Evolutionary conservation across 2,113 vertebrate genomes (phyloP).

Genomic region (Oncorhynchus mykiss): DNA sequence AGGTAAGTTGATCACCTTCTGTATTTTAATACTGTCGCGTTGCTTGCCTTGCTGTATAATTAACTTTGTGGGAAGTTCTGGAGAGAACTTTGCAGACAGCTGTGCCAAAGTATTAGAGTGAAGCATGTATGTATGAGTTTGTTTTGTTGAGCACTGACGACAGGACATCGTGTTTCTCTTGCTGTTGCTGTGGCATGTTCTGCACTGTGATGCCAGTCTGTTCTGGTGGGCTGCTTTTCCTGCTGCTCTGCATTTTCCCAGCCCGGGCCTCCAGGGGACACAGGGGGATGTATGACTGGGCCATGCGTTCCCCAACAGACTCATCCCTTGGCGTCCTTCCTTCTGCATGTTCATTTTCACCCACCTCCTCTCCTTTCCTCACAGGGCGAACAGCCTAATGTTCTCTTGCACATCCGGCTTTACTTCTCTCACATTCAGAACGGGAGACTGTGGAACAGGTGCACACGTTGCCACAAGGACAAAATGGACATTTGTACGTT

Average conservation of each 20-base stretch:
- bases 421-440: conserved; percentile 25
- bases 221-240: conserved; percentile 65
- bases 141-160: neutral
- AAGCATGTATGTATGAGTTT: conserved; percentile 5
- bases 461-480: conserved; percentile 64
- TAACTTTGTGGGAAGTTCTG: neutral
- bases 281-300: conserved; percentile 46
- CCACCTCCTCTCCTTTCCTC: conserved; percentile 27
- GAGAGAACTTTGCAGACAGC: neutral
- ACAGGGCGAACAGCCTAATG: conserved; percentile 29
- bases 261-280: conserved; percentile 50
- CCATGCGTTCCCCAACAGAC: conserved; percentile 52
- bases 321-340: conserved; percentile 44
- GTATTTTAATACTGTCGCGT: conserved; percentile 7
- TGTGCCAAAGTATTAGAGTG: neutral
- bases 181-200: conserved; percentile 39
- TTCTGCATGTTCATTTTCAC: conserved; percentile 42
- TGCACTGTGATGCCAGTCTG: conserved; percentile 59
- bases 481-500: conserved; percentile 56
- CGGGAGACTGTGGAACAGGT: conserved; percentile 53
- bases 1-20: neutral
- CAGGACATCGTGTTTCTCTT: conserved; percentile 11
- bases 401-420: conserved; percentile 18
- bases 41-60: neutral
- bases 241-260: conserved; percentile 65